Evolutionary conservation across 2,888 invertebrate genomes (phyloP), one percentile per base, ranked within the genome.

Genomic region (Heliconius erato): DNA sequence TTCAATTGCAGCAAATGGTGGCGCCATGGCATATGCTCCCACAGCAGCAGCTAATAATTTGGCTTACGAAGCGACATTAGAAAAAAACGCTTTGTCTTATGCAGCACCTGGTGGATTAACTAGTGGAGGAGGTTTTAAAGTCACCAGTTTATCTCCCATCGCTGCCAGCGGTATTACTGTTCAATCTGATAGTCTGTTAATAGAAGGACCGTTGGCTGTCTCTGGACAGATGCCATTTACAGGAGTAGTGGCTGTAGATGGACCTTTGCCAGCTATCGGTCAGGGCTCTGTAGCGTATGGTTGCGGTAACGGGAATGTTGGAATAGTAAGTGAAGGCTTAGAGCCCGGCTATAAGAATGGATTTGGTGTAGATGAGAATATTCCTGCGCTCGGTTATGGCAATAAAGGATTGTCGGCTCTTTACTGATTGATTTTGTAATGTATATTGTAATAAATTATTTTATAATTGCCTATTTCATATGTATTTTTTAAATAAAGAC

Each of bases 211-310:
- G 3, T 74, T 88, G n/a, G 83, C 86, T 3, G 86, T 88, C 0
- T 83, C 84, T 79, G 88, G 88, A 0, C 85, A 87, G n/a, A 76
- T 88, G 74, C 88, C 88, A 16, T 88, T 88, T 78, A 79, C 87
- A 32, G 87, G 87, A 28, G 88, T 90, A 3, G 90, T 91, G 26
- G 86, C 87, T 19, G 79, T 91, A 9, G 91, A 92, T 74, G 92
- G 91, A 23, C 74, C 88, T 0, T 82, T 91, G 9, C 88, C 89
- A 5, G 86, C 89, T 2, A 68, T 84, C 32, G 91, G 92, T 0
- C 85, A 83, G 19, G 88, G 91, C 68, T 86, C 87, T 16, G 89
- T 87, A n/a, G 82, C 86, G 0, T 87, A 88, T 40, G 84, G 83
- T 5, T 85, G 86, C 40, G 88, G 88, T 0, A 86, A 85, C 69